Evolutionary conservation across 2,113 vertebrate species (phyloP).

Genomic region (Psophia crepitans): DNA sequence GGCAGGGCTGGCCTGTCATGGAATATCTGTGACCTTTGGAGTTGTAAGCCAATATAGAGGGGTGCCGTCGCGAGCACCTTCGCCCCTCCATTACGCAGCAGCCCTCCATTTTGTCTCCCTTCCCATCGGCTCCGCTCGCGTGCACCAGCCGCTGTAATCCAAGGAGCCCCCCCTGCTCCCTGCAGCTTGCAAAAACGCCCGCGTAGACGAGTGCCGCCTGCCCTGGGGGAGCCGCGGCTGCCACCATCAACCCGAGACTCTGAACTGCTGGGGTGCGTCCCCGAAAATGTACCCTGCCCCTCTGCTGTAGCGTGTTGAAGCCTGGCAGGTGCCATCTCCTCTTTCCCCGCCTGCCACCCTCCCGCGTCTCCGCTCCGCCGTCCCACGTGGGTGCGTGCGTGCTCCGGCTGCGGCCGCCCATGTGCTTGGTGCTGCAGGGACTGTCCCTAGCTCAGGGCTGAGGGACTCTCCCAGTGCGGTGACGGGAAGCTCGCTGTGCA

Average conservation of each 20-base stretch:
- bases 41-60: slow-evolving; percentile 54
- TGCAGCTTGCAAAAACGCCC: neutral
- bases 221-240: neutral
- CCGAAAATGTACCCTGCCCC: neutral
- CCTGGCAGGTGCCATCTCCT: neutral
- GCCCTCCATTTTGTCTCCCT: slow-evolving; percentile 32
- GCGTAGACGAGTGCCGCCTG: neutral
- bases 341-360: neutral
- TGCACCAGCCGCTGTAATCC: neutral
- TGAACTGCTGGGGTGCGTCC: neutral
- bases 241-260: neutral
- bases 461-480: neutral
- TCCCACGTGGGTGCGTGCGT: neutral
- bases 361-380: neutral
- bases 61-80: neutral
- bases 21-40: slow-evolving; percentile 60
- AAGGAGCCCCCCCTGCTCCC: neutral
- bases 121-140: fast-evolving
- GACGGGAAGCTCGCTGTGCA: neutral
- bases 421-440: neutral
- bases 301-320: neutral
- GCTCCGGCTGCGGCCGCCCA: neutral
- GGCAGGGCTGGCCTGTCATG: neutral
- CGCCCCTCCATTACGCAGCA: neutral
- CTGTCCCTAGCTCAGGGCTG: neutral